A percentile compares a stretch with the other conserved stretches of the same genome.
phyloP scores from a whole-genome alignment of 2,797 vertebrate genomes.

The Podargus strigoides region DNA sequence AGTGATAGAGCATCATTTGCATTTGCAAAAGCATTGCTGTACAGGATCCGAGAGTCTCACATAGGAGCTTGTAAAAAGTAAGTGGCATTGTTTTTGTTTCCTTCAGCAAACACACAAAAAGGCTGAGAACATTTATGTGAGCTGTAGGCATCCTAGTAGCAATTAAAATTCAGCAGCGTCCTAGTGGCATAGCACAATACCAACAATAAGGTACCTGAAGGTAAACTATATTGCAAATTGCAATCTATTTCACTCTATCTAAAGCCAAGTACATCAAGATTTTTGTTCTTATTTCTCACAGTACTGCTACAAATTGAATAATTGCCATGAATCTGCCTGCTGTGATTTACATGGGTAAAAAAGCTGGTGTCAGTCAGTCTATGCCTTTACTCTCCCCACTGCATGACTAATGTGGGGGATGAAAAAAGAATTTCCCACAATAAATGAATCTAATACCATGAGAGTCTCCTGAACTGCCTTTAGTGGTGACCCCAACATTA shows the following conservation, averaged over 20 bases:
- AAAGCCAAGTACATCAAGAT: neutral
- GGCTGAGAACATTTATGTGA: neutral
- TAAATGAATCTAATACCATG: neutral
- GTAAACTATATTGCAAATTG: neutral
- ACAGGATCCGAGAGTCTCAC: constrained; percentile 79
- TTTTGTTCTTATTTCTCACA: neutral
- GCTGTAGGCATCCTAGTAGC: neutral
- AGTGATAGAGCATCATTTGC: constrained; percentile 84
- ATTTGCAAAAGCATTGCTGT: constrained; percentile 81
- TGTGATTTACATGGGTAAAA: neutral
- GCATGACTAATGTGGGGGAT: rapidly evolving
- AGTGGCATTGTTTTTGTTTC: neutral
- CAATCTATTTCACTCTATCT: neutral
- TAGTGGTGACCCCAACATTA: rapidly evolving
- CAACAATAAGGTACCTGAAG: neutral
- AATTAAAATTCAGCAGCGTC: neutral
- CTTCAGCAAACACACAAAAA: neutral
- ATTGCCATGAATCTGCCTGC: neutral
- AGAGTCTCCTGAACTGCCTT: neutral
- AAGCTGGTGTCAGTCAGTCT: neutral
- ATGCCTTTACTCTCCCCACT: neutral
- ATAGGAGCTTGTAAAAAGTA: constrained; percentile 80
- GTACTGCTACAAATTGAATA: neutral
- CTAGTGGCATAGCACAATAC: neutral
- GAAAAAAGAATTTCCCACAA: neutral